Evolutionary conservation across 1,140 invertebrate species (phyloP).

Genomic region (Spodoptera litura): DNA sequence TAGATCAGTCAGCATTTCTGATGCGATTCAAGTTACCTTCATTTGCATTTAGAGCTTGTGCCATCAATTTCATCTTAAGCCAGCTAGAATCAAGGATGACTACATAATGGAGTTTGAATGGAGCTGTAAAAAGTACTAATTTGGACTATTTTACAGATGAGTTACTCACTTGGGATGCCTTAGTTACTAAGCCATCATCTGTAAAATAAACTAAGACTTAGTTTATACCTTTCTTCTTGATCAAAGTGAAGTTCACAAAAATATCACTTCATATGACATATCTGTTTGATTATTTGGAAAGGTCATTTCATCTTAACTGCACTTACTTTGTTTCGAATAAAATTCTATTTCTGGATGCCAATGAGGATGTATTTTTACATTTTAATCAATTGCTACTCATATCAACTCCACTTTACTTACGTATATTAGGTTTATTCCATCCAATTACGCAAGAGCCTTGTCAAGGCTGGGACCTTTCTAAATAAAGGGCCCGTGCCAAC

Average conservation of each 20-base stretch:
- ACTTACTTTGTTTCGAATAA: neutral
- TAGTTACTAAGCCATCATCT: too few relatives aligned
- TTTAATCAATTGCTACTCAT: neutral
- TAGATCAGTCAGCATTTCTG: neutral
- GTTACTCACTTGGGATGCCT: too few relatives aligned
- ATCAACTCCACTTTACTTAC: neutral
- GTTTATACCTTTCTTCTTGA: too few relatives aligned
- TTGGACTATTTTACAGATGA: too few relatives aligned
- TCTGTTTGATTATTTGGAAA: too few relatives aligned
- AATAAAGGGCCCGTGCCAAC: neutral
- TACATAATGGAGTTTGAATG: conserved; percentile 5
- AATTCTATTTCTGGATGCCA: too few relatives aligned
- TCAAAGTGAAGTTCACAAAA: too few relatives aligned
- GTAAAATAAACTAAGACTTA: too few relatives aligned
- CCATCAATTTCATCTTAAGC: conserved; percentile 11
- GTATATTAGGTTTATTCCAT: neutral
- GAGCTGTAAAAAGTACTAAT: neutral
- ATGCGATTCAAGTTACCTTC: neutral
- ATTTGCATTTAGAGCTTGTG: conserved; percentile 8
- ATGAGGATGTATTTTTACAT: neutral
- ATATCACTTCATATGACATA: too few relatives aligned
- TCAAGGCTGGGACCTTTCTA: conserved; percentile 21
- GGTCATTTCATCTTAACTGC: too few relatives aligned
- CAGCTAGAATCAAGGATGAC: neutral
- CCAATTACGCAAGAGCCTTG: neutral